Base-by-base conservation (phyloP, 2,797 vertebrate genomes). In the Pangasius djambal region DNA sequence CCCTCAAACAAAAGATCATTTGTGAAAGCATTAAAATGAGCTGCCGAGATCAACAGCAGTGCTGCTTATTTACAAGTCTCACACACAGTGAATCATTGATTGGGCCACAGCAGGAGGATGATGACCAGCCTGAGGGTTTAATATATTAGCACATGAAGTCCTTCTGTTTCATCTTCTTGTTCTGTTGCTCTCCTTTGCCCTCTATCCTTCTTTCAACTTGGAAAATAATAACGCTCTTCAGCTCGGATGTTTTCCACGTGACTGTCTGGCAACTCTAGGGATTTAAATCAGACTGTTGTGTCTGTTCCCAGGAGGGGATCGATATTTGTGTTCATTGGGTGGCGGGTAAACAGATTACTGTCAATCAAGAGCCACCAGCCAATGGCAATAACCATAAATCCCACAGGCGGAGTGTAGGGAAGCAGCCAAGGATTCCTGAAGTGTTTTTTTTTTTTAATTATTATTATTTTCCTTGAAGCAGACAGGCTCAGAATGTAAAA, bases 271-370 rank as follows among this genome's bases (percentile, higher is more conserved):
- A 87, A 13, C 61, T 86, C 86, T 72, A n/a, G 34, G 83, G 89
- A 81, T 69, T 81, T 86, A 85, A 90, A 88, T 82, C 87, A 37
- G 84, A 70, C 61, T 57, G 77, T 65, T 87, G 88, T 90, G 92
- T 90, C 88, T 89, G 16, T 31, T 72, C 83, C 59, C 70, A 90
- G 92, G 86, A 92, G 86, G 83, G 88, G 65, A 89, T 93, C 92
- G 87, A 92, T 93, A 92, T 87, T 65, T 13, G 67, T 84, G 79
- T 88, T 90, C 74, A 88, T 52, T 85, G 69, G 88, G 88, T 92
- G 85, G 90, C 89, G 92, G 91, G 61, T 87, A 91, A 91, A 91
- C 87, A 90, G 88, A 94, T 94, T 91, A 92, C 83, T 79, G 89
- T 89, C 86, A 87, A 88, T 91, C 85, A 87, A 75, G 82, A 87